A percentile compares a stretch with the other conserved stretches of the same genome.
Evolutionary conservation across 2,113 vertebrate species (phyloP).

Genomic region (Mystacornis crossleyi): DNA sequence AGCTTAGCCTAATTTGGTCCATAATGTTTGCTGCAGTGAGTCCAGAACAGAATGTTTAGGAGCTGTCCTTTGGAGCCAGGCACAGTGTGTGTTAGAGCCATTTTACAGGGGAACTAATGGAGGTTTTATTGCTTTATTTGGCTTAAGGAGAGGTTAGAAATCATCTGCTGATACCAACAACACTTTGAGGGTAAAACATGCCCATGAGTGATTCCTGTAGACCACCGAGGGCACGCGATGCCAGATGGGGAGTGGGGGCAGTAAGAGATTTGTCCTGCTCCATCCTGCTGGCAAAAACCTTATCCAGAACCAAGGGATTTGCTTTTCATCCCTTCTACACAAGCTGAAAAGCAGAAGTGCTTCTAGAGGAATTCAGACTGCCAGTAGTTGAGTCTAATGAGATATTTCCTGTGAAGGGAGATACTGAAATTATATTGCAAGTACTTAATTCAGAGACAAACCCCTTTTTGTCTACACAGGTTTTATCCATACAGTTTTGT

Average conservation of each 20-base stretch:
- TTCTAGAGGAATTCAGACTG: neutral
- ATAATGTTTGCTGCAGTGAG: neutral
- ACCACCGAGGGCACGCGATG: neutral
- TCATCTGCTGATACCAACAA: neutral
- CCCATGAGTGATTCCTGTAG: neutral
- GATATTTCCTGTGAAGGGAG: neutral
- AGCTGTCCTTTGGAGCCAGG: neutral
- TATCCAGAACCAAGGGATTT: neutral
- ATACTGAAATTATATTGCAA: neutral
- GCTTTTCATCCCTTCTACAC: neutral
- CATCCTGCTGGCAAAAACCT: neutral
- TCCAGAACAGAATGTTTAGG: neutral
- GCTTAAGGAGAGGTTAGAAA: neutral
- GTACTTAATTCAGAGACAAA: neutral
- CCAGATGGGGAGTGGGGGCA: neutral
- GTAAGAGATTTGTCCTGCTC: neutral
- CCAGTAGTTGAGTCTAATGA: neutral
- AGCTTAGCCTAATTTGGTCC: neutral
- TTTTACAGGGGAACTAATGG: neutral
- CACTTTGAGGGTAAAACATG: neutral
- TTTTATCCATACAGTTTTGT: neutral
- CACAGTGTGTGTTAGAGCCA: neutral
- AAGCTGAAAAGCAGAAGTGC: neutral
- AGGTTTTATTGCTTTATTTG: neutral
- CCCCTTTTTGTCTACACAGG: neutral